Evolutionary conservation across 2,888 invertebrate species (phyloP).

Genomic region (Caenorhabditis zanzibari): DNA sequence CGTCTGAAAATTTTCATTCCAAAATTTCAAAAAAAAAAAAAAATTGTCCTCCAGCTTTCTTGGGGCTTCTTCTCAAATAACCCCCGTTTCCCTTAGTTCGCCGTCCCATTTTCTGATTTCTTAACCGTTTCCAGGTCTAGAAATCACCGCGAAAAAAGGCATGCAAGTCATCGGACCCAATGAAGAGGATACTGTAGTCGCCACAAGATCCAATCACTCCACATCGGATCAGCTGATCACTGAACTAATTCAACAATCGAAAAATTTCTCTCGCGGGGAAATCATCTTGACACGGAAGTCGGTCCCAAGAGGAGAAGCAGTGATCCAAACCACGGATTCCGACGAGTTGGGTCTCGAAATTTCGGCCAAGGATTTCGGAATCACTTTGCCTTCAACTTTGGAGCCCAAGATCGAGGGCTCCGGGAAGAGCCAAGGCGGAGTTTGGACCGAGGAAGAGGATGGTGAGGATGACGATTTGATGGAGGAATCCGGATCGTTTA

Average conservation of each 20-base stretch:
- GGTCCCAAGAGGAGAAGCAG: constrained; percentile 56
- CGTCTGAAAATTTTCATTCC: no score
- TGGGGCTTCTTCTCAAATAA: constrained; percentile 9
- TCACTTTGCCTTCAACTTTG: constrained; percentile 6
- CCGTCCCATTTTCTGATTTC: constrained; percentile 28
- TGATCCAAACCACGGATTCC: constrained; percentile 46
- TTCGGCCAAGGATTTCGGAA: constrained; percentile 30
- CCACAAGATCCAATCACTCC: constrained; percentile 49
- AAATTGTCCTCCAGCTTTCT: not conserved
- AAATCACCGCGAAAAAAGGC: constrained; percentile 67
- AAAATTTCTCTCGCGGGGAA: constrained; percentile 73
- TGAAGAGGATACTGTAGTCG: constrained; percentile 59
- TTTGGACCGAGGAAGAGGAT: constrained; percentile 52
- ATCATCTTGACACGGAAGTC: constrained; percentile 71
- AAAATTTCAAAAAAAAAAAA: no score
- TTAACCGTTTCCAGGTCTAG: constrained; percentile 59
- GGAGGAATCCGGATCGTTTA: constrained; percentile 45
- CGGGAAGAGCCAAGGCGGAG: constrained; percentile 3
- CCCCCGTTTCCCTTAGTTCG: constrained; percentile 8
- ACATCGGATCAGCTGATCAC: constrained; percentile 58
- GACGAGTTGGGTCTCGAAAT: constrained; percentile 66
- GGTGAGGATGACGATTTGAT: constrained; percentile 64
- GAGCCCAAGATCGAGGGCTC: constrained; percentile 17
- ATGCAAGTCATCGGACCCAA: constrained; percentile 65
- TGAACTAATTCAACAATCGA: constrained; percentile 58